Evolutionary conservation across 2,797 vertebrate species (phyloP).

Genomic region (Lacerta bilineata): DNA sequence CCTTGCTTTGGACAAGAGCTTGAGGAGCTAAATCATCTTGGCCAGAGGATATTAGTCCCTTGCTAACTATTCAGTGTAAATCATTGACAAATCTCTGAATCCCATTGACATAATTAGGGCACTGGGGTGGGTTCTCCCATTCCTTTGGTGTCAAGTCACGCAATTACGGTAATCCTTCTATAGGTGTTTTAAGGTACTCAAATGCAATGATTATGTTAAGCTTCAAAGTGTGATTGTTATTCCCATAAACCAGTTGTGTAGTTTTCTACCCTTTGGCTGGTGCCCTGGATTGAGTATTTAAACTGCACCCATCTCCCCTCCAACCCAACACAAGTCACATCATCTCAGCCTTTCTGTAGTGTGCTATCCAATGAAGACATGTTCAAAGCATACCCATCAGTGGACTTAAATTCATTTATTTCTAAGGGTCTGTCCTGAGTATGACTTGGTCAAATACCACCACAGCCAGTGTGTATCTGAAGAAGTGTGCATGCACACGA

Average conservation of each 20-base stretch:
- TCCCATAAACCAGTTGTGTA: neutral
- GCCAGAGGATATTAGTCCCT: neutral
- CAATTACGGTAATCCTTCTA: neutral
- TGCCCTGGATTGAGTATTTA: neutral
- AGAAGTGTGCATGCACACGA: too few relatives aligned
- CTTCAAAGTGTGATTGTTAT: too few relatives aligned
- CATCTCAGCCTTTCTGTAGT: neutral
- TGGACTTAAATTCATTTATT: too few relatives aligned
- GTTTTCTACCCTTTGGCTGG: neutral
- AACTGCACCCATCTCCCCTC: too few relatives aligned
- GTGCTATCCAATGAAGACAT: too few relatives aligned
- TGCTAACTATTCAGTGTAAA: neutral
- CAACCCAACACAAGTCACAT: neutral
- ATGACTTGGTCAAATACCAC: too few relatives aligned
- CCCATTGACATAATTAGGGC: constrained; percentile 1
- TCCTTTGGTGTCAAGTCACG: neutral
- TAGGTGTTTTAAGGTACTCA: neutral
- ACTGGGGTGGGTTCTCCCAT: neutral
- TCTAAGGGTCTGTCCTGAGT: too few relatives aligned
- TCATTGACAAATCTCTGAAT: neutral
- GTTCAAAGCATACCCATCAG: too few relatives aligned
- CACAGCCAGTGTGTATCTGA: neutral
- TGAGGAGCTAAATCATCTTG: neutral
- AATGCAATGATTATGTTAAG: neutral
- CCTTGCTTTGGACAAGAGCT: neutral